Base-by-base conservation (phyloP, 2,797 vertebrate genomes). In the Sylvia borin region DNA sequence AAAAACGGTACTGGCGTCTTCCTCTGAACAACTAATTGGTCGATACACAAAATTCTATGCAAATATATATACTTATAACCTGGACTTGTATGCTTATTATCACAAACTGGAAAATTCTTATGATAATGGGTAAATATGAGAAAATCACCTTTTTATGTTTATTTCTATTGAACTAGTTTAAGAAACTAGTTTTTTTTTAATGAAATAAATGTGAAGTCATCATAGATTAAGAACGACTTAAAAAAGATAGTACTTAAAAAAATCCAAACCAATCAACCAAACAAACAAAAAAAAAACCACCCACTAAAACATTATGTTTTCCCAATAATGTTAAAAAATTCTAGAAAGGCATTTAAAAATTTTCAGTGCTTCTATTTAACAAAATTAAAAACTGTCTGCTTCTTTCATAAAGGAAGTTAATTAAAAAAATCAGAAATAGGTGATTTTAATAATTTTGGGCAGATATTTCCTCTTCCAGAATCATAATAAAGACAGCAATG, bases 201-300 rank as follows among this genome's bases (percentile, higher is more conserved):
- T 64, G 21, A 64, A 38, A 8, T 55, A 47, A 70, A 78, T 18
- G 3, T 32, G 34, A 81, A 78, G 8, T 64, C 3, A 16, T 19
- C 48, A 22, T 13, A 29, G 0, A 48, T 32, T 62, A 58, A 54
- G 13, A 71, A n/a, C n/a, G n/a, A 67, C 48, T 43, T 42, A 27
- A 60, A 64, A 32, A 38, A n/a, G n/a, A n/a, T n/a, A n/a, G n/a
- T n/a, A n/a, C n/a, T n/a, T n/a, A n/a, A 67, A 40, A 55, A n/a
- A 13, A 7, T 2, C 9, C 13, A 60, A 61, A 6, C 7, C 9
- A 55, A 31, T 3, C 9, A 42, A 3, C 4, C 11, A 53, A 34
- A 2, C 17, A n/a, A n/a, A n/a, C n/a, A 48, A 48, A 48, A 47
- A 6, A 34, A n/a, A 2, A 34, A 0, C 0, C n/a, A n/a, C 8